Percentiles rank a stretch among this genome's conserved stretches.
These are phyloP conservation scores for Folsomia candida DNA, from an alignment of 2,888 invertebrate genomes.

Conservation along the genomic window DNA sequence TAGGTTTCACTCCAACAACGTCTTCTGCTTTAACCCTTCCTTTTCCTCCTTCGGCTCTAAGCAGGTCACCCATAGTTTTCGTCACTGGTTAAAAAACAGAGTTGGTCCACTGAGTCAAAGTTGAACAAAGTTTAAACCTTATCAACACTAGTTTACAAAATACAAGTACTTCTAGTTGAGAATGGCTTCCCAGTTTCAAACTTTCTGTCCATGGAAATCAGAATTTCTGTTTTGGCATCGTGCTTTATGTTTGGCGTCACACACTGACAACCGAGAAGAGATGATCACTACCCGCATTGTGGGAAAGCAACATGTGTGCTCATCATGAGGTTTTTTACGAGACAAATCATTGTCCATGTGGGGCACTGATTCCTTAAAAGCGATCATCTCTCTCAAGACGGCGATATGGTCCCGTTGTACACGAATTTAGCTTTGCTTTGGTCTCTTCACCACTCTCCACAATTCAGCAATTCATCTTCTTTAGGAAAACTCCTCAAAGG, in stretches of 20 bases:
- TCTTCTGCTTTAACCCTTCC: constrained; percentile 7
- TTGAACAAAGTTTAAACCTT: no score
- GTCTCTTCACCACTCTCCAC: background rate
- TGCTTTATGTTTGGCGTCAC: background rate
- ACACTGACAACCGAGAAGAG: background rate
- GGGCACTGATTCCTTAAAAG: background rate
- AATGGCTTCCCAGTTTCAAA: no score
- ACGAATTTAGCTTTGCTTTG: background rate
- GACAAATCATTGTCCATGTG: constrained; percentile 8
- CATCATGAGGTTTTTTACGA: background rate
- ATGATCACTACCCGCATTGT: background rate
- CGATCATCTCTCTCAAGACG: background rate
- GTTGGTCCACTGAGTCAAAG: no score
- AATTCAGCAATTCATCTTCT: background rate
- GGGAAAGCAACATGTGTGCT: constrained; percentile 5
- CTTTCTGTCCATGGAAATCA: no score
- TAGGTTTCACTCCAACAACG: constrained; percentile 25
- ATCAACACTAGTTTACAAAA: no score
- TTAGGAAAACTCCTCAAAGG: no score
- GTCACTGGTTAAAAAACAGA: no score
- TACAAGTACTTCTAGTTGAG: no score
- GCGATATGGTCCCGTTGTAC: background rate
- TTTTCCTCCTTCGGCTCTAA: background rate
- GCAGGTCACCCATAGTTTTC: background rate
- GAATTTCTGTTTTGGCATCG: background rate